A percentile compares a stretch with the other conserved stretches of the same genome.
Evolutionary conservation across 2,888 invertebrate genomes (phyloP).

Genomic region (Tolmerus cingulatus): DNA sequence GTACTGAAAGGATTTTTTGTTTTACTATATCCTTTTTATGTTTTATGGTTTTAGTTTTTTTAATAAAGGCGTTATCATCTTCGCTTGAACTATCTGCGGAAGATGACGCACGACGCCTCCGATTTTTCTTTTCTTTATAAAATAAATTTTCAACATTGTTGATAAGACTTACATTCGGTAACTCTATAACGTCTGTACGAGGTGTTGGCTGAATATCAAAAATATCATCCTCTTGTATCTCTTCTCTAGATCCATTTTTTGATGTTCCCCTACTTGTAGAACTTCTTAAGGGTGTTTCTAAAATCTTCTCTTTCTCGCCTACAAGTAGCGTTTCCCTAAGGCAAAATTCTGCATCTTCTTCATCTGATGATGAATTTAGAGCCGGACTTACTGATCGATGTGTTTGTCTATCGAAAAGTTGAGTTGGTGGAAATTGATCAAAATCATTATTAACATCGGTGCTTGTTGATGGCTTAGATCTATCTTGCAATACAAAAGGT

Average conservation of each 20-base stretch:
- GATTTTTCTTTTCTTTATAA: background rate
- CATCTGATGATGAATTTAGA: background rate
- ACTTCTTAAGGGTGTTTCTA: background rate
- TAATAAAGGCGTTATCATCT: background rate
- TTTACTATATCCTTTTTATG: background rate
- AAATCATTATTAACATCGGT: background rate
- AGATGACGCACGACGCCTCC: background rate
- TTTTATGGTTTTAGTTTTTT: background rate
- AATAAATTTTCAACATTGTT: constrained; percentile 35
- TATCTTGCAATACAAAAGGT: background rate
- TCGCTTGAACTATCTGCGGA: constrained; percentile 27
- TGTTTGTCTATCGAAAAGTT: background rate
- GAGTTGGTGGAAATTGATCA: constrained; percentile 8
- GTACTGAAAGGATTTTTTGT: background rate
- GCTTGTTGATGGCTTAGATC: background rate
- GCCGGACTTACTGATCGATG: background rate
- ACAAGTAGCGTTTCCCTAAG: background rate
- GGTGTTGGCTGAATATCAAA: constrained; percentile 33
- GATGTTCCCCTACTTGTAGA: background rate
- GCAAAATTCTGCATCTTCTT: background rate
- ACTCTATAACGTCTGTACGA: constrained; percentile 16
- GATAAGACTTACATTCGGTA: constrained; percentile 23
- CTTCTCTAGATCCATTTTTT: background rate
- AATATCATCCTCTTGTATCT: background rate
- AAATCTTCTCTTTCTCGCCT: background rate